Evolutionary conservation across 1,140 invertebrate species (phyloP), one percentile per base, ranked within the genome.

Genomic region (Trachelipus rathkii): DNA sequence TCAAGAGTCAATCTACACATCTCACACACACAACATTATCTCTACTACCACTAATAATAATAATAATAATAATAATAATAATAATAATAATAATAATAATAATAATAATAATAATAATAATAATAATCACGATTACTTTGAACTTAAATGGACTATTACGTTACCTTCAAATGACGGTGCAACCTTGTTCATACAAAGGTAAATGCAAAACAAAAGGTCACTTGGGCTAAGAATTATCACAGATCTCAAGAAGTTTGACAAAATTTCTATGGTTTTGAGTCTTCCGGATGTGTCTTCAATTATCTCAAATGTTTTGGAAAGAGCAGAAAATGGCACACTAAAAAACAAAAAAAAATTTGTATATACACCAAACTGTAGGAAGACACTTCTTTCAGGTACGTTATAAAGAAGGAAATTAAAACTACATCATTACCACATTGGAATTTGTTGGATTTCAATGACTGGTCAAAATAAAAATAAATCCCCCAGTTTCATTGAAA

Each of bases 161-260:
- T 9, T 24, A 82, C 81, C 81, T 74, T 80, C 79, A 80, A 79
- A 82, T 44, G 81, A 77, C 4, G 81, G 81, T 8, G 81, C 81
- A 24, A 82, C 79, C 53, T 96, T 92, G 87, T 99, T 99, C 0
- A 99, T 87, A 84, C 95, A 98, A 45, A 99, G 85, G 85, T 99
- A 99, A 15, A 99, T 89, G 84, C 93, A 95, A 0, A 91, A 89
- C 66, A 97, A 79, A 13, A 99, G 86, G 85, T 99, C 97, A 69
- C 93, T 88, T 0, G 96, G 95, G 44, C 90, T 93, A 7, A 98
- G 85, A 10, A 91, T 87, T 69, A 97, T 93, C 2, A 97, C 94
- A 0, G 96, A 98, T 24, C 95, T 89, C 50, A 98, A 93, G 84
- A 94, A 99, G 85, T 99, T 99, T 70, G 92, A 90, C 21, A 99